Percentiles rank a stretch among this genome's conserved stretches.
Conservation (phyloP, 2,113 vertebrate species). For the Paramormyrops kingsleyae region DNA sequence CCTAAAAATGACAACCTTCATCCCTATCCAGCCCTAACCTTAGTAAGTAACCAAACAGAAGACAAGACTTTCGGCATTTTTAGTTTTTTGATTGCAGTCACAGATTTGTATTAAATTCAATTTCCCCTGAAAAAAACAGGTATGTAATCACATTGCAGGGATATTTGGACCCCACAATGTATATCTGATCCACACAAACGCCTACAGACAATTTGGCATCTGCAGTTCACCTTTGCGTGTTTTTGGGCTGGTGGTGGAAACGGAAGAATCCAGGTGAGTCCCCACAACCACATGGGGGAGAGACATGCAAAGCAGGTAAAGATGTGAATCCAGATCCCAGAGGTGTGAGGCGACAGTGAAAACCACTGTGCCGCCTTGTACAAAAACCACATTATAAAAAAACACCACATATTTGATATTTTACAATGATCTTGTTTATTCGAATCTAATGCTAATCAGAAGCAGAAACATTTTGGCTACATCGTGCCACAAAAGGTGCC, state of each 20-base stretch:
- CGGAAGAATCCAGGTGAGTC: neutral
- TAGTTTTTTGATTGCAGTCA: no score
- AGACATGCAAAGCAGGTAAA: neutral
- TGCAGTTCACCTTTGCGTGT: neutral
- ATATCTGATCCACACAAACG: neutral
- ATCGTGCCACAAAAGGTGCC: neutral
- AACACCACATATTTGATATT: neutral
- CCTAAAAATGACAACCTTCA: no score
- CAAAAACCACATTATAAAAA: neutral
- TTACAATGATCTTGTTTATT: neutral
- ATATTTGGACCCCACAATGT: no score
- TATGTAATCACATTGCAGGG: no score
- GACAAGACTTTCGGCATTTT: no score
- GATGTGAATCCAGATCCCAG: neutral
- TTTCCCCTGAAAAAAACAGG: no score
- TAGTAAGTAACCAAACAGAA: no score
- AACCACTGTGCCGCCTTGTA: neutral
- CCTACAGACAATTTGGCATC: neutral
- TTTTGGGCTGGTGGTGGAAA: neutral
- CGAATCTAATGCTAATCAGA: neutral
- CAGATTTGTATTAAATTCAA: no score
- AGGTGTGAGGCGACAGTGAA: neutral
- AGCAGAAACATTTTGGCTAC: neutral
- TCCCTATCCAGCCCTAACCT: no score
- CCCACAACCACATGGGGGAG: neutral